Percentiles rank a stretch among this genome's conserved stretches.
Conservation (phyloP, 2,797 vertebrate species). For the Gobionotothen gibberifrons region DNA sequence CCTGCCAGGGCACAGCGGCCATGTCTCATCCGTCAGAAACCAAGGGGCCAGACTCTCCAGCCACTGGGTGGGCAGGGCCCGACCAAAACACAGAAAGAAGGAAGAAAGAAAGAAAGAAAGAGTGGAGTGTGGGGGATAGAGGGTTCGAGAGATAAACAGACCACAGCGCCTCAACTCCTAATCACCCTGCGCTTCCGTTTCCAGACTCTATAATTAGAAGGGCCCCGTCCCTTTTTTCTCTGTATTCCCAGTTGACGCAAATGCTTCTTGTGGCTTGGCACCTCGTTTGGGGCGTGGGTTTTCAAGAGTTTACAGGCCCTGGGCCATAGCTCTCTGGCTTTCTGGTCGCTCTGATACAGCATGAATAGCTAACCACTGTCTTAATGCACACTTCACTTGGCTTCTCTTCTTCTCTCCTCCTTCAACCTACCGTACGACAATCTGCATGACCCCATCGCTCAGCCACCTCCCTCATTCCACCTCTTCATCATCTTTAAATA, state of each 20-base stretch:
- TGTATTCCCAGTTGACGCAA: constrained; percentile 99
- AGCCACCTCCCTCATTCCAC: constrained; percentile 32
- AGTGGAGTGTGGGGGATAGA: constrained; percentile 85
- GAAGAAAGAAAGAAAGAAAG: constrained; percentile 57
- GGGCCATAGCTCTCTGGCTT: constrained; percentile 90
- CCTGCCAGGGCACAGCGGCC: constrained; percentile 83
- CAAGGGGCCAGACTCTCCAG: constrained; percentile 72
- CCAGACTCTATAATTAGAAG: constrained; percentile 99
- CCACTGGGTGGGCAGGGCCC: constrained; percentile 67
- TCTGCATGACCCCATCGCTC: constrained; percentile 49
- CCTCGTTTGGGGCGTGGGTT: constrained; percentile 97
- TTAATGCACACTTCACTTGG: constrained; percentile 84
- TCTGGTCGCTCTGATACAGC: constrained; percentile 93
- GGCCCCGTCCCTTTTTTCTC: constrained; percentile 91
- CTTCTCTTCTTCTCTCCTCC: constrained; percentile 82
- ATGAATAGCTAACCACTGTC: constrained; percentile 95
- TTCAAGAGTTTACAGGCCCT: constrained; percentile 90
- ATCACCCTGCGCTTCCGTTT: constrained; percentile 97
- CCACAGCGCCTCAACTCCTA: constrained; percentile 97
- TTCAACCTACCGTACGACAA: constrained; percentile 53
- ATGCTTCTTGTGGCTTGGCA: constrained; percentile 99
- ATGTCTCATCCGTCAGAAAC: constrained; percentile 87
- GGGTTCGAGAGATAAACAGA: constrained; percentile 94
- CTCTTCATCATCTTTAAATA: constrained; percentile 43
- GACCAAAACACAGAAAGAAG: constrained; percentile 83